phyloP scores from a whole-genome alignment of 92 coral and sea anemone species.

The Porites cylindrica region DNA sequence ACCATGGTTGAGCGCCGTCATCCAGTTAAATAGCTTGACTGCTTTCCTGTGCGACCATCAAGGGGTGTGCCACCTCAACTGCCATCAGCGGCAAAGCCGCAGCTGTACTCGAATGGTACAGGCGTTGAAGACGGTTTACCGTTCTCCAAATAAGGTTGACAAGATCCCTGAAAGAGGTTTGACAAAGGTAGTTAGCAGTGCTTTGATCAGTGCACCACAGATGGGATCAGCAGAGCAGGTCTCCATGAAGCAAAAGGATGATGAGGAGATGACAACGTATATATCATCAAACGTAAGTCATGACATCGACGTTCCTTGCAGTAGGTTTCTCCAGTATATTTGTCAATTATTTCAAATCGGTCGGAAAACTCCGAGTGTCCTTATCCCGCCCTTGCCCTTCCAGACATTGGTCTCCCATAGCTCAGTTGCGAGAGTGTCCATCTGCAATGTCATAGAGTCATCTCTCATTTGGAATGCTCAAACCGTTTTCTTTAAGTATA shows the following conservation, averaged over 20 bases:
- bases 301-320: no score
- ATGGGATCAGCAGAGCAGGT: slow-evolving; percentile 54
- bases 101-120: slow-evolving; percentile 87
- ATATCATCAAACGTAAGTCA: slow-evolving; percentile 70
- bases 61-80: slow-evolving; percentile 80
- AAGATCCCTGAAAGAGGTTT: slow-evolving; percentile 51
- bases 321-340: background rate
- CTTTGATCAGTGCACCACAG: slow-evolving; percentile 77
- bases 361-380: no score
- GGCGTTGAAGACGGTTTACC: slow-evolving; percentile 85
- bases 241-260: slow-evolving; percentile 69
- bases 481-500: no score
- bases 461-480: no score
- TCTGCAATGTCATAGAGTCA: no score
- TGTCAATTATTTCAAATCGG: no score
- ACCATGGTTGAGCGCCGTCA: slow-evolving; percentile 94
- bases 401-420: no score
- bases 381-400: no score
- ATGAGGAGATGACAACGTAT: slow-evolving; percentile 78
- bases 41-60: slow-evolving; percentile 94
- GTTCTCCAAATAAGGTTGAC: slow-evolving; percentile 50
- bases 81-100: slow-evolving; percentile 93
- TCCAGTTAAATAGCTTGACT: slow-evolving; percentile 88
- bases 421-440: no score
- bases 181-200: slow-evolving; percentile 49